Evolutionary conservation across 2,113 vertebrate species (phyloP).

Genomic region (Cygnus atratus): DNA sequence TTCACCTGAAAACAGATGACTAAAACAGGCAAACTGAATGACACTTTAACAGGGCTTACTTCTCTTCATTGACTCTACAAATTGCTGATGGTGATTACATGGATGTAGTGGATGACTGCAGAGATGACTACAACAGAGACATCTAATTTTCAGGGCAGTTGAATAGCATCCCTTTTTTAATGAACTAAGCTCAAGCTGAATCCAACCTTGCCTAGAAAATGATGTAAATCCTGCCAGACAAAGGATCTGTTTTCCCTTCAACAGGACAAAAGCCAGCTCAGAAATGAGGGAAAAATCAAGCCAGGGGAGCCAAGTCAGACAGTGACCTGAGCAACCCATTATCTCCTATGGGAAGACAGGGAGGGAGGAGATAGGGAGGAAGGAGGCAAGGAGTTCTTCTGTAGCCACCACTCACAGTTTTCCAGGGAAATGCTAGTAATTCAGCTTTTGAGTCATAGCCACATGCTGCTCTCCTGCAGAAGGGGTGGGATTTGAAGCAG

Average conservation of each 20-base stretch:
- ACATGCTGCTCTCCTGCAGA: not conserved
- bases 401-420: not conserved
- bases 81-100: rapidly evolving
- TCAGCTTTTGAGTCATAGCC: not conserved
- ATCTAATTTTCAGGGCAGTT: not conserved
- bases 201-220: not conserved
- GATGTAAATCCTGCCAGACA: not conserved
- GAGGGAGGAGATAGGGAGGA: not conserved
- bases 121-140: not conserved
- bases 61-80: not conserved
- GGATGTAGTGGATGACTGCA: not conserved
- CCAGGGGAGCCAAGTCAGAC: not conserved
- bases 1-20: not conserved
- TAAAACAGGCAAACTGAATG: not conserved
- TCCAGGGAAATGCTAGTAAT: not conserved
- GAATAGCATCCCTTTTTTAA: rapidly evolving
- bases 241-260: not conserved
- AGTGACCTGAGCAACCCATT: not conserved
- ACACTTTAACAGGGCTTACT: not conserved
- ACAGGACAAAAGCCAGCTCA: not conserved
- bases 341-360: not conserved
- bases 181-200: not conserved
- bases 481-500: not conserved
- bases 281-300: not conserved
- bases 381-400: not conserved